Base-by-base conservation (phyloP, 2,888 invertebrate species). In the Geotrupes spiniger region DNA sequence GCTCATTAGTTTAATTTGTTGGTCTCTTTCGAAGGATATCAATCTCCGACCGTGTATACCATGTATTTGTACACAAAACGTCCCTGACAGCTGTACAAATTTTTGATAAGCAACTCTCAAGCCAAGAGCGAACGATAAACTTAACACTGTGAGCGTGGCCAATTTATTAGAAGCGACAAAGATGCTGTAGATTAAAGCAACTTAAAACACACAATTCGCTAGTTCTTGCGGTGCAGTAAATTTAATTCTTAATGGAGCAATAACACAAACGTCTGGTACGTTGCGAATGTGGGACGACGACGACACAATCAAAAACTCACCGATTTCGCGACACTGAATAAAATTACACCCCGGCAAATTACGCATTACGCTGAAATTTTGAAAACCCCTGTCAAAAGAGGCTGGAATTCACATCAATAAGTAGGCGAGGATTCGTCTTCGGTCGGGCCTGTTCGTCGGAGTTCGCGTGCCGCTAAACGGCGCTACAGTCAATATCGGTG, bases 401-500 rank as follows among this genome's bases (percentile, higher is more conserved):
- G 57, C 57, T 53, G 56, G 54, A 49, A 51, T 52, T 51, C 56
- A 53, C 60, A 58, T 60, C 58, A 60, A 60, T 57, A 60, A 60
- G 57, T 60, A 51, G 58, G 44, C 52, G 45, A 46, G 46, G 39
- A 36, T 36, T 59, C 60, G 60, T 41, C 14, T 14, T 12, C 41
- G 15, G 10, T 54, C 60, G 60, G 37, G 25, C 27, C 31, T 33
- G 21, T 50, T 54, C 60, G 60, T 42, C 43, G 8, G 26, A 16
- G 38, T 42, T 60, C 59, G 60, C 39, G 29, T 37, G 31, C 50
- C 55, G 55, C 54, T 49, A 46, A 40, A 55, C 46, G 59, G 60
- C 59, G 59, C 60, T 57, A 57, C 52, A 55, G 60, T 59, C 60
- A 60, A 60, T 60, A 58, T 46, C 54, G 57, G 51, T 48, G 41